A percentile compares a stretch with the other conserved stretches of the same genome.
Evolutionary conservation across 2,797 vertebrate genomes (phyloP).

Genomic region (Neomorphus geoffroyi): DNA sequence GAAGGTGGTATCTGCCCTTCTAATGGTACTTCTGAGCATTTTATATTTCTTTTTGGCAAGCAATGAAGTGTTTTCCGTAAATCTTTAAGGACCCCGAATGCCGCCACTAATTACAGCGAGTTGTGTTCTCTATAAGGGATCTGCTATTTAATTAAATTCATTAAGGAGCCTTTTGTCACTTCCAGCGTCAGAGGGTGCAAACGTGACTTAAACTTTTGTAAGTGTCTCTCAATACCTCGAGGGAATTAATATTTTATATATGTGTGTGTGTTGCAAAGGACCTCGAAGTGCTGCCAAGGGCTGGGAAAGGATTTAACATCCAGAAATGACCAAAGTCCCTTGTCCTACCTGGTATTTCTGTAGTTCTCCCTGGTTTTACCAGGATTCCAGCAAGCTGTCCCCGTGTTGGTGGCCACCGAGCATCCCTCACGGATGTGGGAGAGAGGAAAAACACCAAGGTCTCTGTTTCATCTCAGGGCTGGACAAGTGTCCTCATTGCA

Average conservation of each 20-base stretch:
- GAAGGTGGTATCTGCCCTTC: background rate
- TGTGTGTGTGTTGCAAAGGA: too few species aligned
- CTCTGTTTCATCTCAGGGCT: background rate
- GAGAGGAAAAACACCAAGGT: background rate
- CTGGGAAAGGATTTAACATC: background rate
- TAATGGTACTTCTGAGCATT: background rate
- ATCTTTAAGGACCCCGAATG: background rate
- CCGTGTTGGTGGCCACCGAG: rapidly evolving
- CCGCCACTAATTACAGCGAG: background rate
- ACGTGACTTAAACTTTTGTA: background rate
- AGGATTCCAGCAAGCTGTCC: background rate
- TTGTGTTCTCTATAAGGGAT: background rate
- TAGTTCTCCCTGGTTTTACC: background rate
- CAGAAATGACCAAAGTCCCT: background rate
- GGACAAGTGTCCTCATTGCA: background rate
- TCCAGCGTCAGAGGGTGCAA: background rate
- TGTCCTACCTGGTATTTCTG: rapidly evolving
- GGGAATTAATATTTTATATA: background rate
- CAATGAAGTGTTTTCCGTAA: background rate
- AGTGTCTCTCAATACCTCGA: background rate
- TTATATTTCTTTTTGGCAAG: background rate
- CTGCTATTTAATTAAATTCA: background rate
- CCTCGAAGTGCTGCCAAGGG: background rate
- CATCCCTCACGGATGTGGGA: background rate
- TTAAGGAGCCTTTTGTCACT: background rate